Base-by-base conservation (phyloP, 1,140 invertebrate species). In the Centruroides sculpturatus region DNA sequence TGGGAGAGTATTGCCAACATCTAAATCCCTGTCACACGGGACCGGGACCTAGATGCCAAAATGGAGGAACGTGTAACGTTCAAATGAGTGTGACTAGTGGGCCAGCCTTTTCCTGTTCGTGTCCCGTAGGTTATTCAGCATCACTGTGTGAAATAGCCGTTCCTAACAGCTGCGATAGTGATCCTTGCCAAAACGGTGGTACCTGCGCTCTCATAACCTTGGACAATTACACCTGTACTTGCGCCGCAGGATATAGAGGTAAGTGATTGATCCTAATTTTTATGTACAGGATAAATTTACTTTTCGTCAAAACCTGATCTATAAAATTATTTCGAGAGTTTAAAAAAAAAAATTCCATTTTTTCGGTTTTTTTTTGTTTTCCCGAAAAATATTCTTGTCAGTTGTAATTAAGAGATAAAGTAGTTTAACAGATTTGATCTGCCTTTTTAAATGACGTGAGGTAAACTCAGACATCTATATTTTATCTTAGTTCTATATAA, bases 1-100 rank as follows among this genome's bases (percentile, higher is more conserved):
- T 92, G 51, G 92, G 92, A 65, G 89, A 94, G 72, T 95, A 90
- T 76, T 98, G 93, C 71, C 87, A 96, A 71, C 83, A 92, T 72
- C 77, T 82, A 62, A 95, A 96, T 76, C 92, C 93, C 1, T 98
- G 93, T 73, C 82, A 87, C 69, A 90, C 87, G 55, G 87, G 84
- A 5, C 81, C 82, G 0, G 82, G 80, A 35, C 78, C 81, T 9
- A 81, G 88, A 52, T 96, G 93, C 72, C 78, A 84, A 57, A 90
- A 96, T 74, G 90, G 89, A 5, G 92, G 86, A 23, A 92, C 84
- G 48, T 97, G 93, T 76, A 78, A 89, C 13, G 90, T 95, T 71
- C 79, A 82, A 66, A 78, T 90, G 12, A 86, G 89, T 71, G 80
- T 92, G 88, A 65, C 64, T 48, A 62, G 41, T 55, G 64, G 60